Evolutionary conservation across 2,797 vertebrate species (phyloP).

Genomic region (Gymnothorax javanicus): DNA sequence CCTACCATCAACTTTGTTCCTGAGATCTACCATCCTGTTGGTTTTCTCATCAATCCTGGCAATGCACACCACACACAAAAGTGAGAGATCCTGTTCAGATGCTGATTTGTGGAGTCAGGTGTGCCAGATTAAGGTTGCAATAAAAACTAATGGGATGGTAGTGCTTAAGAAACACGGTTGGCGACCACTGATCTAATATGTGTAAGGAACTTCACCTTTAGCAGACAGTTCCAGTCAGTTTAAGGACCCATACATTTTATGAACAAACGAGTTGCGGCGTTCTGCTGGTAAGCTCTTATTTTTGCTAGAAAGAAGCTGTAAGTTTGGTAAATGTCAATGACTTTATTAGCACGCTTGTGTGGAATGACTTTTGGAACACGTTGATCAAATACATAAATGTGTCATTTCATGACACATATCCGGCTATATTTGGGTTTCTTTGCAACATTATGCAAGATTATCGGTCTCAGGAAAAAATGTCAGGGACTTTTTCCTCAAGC

Average conservation of each 20-base stretch:
- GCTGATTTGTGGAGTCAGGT: too few species aligned
- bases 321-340: neutral
- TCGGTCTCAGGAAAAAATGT: neutral
- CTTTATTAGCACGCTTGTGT: neutral
- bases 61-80: too few species aligned
- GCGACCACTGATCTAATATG: neutral
- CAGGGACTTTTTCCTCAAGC: neutral
- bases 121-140: too few species aligned
- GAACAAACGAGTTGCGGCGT: neutral
- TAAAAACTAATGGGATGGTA: too few species aligned
- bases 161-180: too few species aligned
- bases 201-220: neutral
- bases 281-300: neutral
- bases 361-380: neutral
- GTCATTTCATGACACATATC: neutral
- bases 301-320: neutral
- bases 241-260: neutral
- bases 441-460: neutral
- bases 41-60: too few species aligned
- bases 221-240: neutral
- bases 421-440: neutral
- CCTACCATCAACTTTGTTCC: too few species aligned
- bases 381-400: neutral
- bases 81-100: too few species aligned
- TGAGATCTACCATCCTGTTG: too few species aligned